These are phyloP conservation scores for Dolichotis patagonum DNA, from an alignment of 2,113 vertebrate species.

Conservation along the genomic window DNA sequence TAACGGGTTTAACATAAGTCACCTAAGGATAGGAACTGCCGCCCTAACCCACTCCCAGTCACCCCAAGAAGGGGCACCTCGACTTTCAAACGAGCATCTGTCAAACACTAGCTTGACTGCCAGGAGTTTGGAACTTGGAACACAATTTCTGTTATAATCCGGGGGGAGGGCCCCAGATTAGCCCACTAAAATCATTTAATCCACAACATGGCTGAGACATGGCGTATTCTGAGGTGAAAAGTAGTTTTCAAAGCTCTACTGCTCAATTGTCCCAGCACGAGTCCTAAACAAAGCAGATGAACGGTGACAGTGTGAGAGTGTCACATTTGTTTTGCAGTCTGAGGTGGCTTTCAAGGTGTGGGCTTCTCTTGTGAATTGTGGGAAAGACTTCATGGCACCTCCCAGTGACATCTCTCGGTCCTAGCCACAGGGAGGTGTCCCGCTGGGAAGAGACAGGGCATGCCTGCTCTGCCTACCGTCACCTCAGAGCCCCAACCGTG, in stretches of 20 bases:
- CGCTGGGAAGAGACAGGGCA: fast-evolving
- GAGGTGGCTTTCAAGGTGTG: neutral
- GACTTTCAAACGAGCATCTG: neutral
- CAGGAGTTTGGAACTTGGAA: neutral
- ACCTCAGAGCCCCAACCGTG: neutral
- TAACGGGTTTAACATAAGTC: neutral
- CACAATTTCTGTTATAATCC: fast-evolving
- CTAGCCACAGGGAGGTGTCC: neutral
- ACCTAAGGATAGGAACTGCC: neutral
- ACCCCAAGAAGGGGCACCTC: neutral
- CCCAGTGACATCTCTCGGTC: fast-evolving
- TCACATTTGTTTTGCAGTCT: neutral
- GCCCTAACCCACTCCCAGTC: too few species aligned
- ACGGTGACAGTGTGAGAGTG: fast-evolving
- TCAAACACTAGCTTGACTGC: neutral
- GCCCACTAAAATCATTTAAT: neutral
- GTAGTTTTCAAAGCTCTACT: too few species aligned
- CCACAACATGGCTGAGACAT: neutral
- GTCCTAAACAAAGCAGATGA: neutral
- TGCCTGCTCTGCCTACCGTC: neutral
- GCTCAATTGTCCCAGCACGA: neutral
- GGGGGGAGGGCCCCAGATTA: neutral
- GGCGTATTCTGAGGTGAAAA: neutral
- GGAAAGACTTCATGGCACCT: neutral
- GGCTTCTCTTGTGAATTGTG: neutral